A percentile compares a stretch with the other conserved stretches of the same genome.
Evolutionary conservation across 2,113 vertebrate genomes (phyloP).

Genomic region (Notarius lentiginosus): DNA sequence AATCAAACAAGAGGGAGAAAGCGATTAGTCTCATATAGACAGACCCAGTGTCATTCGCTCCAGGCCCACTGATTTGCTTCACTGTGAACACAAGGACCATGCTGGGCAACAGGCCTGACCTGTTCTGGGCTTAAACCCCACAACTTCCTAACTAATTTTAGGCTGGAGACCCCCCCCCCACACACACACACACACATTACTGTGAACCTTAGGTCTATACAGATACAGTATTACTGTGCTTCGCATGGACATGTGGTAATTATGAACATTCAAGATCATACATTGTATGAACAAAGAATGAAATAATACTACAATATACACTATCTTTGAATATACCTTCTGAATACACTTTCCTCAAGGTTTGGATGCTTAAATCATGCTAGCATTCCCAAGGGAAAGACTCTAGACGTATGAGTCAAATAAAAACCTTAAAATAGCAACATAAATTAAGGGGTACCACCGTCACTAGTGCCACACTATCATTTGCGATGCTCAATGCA

Average conservation of each 20-base stretch:
- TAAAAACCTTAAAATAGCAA: neutral
- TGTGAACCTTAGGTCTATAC: neutral
- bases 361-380: neutral
- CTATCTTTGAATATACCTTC: neutral
- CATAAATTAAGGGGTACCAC: neutral
- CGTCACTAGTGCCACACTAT: neutral
- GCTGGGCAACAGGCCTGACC: slow-evolving; percentile 48
- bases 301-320: neutral
- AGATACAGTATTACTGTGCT: neutral
- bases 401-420: neutral
- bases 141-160: slow-evolving; percentile 41
- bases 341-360: neutral
- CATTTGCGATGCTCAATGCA: too few relatives aligned
- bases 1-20: slow-evolving; percentile 58
- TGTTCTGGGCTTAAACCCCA: slow-evolving; percentile 35
- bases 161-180: neutral
- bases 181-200: neutral
- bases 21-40: slow-evolving; percentile 59
- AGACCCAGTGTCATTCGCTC: slow-evolving; percentile 52
- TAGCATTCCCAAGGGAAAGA: neutral
- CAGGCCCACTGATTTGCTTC: slow-evolving; percentile 48
- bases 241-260: neutral
- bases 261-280: neutral
- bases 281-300: neutral
- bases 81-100: slow-evolving; percentile 45